Base-by-base conservation (phyloP, 2,888 invertebrate species). In the Ferrisia virgata region DNA sequence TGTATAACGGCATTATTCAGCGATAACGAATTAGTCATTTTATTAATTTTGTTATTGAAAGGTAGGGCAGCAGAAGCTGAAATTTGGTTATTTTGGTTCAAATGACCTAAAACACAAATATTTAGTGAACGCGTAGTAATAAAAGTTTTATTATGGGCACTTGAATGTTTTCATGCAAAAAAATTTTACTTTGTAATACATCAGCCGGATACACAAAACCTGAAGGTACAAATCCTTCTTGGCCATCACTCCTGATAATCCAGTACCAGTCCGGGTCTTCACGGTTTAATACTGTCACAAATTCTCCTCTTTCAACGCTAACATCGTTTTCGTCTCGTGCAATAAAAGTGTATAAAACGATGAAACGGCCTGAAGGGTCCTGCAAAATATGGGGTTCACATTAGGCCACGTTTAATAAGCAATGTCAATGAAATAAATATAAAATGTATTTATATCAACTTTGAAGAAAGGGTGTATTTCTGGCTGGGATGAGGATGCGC, bases 191-290 rank as follows among this genome's bases (percentile, higher is more conserved):
- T 89, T 92, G 92, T 86, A 92, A 90, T 87, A 95, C 94, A 90
- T 91, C 95, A 22, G 95, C 96, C 0, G 97, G 97, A 90, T 96
- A 97, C 0, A 97, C 96, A 88, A 97, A 97, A 31, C 96, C 96
- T 8, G 96, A 95, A 0, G 98, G 98, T 82, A 98, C 97, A 89
- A 98, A 98, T 0, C 98, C 98, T 89, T 98, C 97, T 87, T 96
- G 95, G 0, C 96, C 96, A 88, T 97, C 96, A 86, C 94, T 94
- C 86, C 96, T 91, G 53, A 96, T 93, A 82, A 98, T 95, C 97
- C 97, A 98, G 89, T 94, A 97, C 98, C 98, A 98, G 89, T 97
- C 97, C 0, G 96, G 94, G 89, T 98, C 97, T 88, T 97, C 97
- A 87, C 95, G 92, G 89, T 98, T 98, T 84, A 98, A 89, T 15